A percentile compares a stretch with the other conserved stretches of the same genome.
Conservation (phyloP, 2,797 vertebrate species). For the Prionace glauca region DNA sequence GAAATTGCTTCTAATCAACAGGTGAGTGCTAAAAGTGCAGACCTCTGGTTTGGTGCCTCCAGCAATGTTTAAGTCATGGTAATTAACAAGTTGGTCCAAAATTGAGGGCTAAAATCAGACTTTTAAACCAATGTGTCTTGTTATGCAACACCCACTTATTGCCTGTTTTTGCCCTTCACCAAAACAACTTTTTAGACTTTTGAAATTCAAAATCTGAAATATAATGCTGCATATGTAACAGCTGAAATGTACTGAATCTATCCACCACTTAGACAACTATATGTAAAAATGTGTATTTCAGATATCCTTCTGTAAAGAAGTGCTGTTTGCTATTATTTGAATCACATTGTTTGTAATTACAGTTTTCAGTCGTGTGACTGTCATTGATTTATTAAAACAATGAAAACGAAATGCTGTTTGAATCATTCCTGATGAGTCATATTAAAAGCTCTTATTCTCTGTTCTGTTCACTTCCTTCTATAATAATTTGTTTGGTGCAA, state of each 20-base stretch:
- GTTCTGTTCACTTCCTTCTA: background rate
- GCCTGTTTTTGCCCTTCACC: background rate
- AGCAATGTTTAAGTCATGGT: background rate
- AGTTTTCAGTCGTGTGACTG: background rate
- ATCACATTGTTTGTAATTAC: background rate
- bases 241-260: background rate
- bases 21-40: background rate
- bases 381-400: background rate
- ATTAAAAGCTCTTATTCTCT: background rate
- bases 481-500: background rate
- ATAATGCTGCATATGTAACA: background rate
- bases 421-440: background rate
- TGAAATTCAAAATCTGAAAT: background rate
- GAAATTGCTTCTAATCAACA: background rate
- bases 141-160: background rate
- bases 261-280: background rate
- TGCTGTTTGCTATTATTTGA: background rate
- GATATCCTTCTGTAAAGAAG: background rate
- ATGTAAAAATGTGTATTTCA: background rate
- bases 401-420: background rate
- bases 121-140: background rate
- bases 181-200: background rate
- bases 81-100: background rate
- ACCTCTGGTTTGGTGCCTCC: background rate
- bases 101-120: background rate